Conservation (phyloP, 2,113 vertebrate genomes). For the Petromus typicus region DNA sequence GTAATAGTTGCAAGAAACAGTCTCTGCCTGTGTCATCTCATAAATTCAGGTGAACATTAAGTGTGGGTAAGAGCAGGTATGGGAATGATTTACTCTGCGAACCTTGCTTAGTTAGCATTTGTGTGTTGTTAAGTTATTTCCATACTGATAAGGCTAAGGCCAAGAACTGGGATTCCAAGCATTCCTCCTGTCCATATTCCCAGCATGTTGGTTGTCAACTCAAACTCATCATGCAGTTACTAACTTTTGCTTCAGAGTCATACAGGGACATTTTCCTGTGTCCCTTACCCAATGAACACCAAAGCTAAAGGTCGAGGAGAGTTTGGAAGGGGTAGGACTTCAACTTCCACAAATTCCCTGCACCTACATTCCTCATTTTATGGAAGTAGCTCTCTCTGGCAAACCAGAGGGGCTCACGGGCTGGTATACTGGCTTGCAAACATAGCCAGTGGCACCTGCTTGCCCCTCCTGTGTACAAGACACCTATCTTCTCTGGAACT, state of each 20-base stretch:
- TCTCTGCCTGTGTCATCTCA: slow-evolving; percentile 39
- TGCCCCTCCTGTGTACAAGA: not conserved
- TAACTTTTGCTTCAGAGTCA: not conserved
- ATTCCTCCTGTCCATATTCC: slow-evolving; percentile 64
- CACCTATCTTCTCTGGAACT: not conserved
- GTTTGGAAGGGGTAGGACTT: not conserved
- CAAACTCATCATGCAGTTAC: not conserved
- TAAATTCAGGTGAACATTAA: slow-evolving; percentile 67
- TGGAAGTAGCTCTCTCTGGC: not conserved
- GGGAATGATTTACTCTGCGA: slow-evolving; percentile 76
- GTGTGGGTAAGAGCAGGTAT: slow-evolving; percentile 42
- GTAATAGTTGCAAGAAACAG: slow-evolving; percentile 66
- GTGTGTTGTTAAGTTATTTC: slow-evolving; percentile 78
- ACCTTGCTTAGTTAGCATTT: slow-evolving; percentile 36
- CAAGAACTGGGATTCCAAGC: slow-evolving; percentile 63
- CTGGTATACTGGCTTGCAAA: not conserved
- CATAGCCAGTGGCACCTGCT: not conserved
- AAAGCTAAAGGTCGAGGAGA: not conserved
- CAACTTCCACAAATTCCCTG: not conserved
- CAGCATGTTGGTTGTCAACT: slow-evolving; percentile 36
- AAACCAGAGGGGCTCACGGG: not conserved
- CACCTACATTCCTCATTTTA: not conserved
- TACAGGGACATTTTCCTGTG: not conserved
- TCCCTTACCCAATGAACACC: not conserved
- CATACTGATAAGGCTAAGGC: slow-evolving; percentile 79